These are phyloP conservation scores for Elaphurus davidianus DNA, from an alignment of 2,113 vertebrate species.

Conservation along the genomic window DNA sequence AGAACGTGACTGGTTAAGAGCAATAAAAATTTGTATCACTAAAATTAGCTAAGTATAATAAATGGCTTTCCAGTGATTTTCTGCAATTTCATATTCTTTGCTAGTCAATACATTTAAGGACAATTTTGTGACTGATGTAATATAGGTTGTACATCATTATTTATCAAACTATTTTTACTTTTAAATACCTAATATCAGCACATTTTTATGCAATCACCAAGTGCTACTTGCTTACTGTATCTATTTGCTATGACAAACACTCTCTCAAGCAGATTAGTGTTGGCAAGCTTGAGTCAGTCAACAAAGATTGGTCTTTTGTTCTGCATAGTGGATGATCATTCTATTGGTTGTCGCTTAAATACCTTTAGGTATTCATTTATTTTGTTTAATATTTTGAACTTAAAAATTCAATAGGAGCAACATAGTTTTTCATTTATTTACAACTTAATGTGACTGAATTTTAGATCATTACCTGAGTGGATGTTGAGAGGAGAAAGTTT, in stretches of 20 bases:
- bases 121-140: background rate
- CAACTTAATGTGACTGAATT: background rate
- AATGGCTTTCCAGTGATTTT: slow-evolving; percentile 28
- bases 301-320: background rate
- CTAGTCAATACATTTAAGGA: slow-evolving; percentile 36
- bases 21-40: slow-evolving; percentile 46
- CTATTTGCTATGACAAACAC: background rate
- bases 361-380: background rate
- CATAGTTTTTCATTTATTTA: background rate
- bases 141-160: slow-evolving; percentile 21
- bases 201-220: background rate
- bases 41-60: slow-evolving; percentile 45
- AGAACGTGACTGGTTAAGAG: slow-evolving; percentile 35
- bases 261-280: background rate
- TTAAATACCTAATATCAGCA: slow-evolving; percentile 5
- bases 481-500: background rate
- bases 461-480: background rate
- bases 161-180: slow-evolving; percentile 36
- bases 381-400: background rate
- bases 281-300: background rate
- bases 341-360: background rate
- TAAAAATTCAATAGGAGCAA: background rate
- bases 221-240: background rate
- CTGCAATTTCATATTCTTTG: slow-evolving; percentile 28
- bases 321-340: background rate